phyloP scores from a whole-genome alignment of 2,797 vertebrate genomes.

The Novumbra hubbsi region DNA sequence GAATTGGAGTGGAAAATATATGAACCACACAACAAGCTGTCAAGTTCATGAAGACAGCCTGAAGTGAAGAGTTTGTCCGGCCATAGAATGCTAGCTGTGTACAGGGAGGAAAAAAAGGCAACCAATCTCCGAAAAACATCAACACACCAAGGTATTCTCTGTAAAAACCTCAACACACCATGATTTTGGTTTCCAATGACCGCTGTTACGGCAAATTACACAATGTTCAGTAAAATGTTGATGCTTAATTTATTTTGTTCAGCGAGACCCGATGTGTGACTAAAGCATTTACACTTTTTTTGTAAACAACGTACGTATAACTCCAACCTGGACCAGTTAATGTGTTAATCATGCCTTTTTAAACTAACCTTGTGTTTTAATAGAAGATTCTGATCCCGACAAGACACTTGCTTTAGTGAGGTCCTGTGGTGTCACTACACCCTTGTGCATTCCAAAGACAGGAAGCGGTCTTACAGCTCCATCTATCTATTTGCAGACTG shows the following conservation, averaged over 20 bases:
- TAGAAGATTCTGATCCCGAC: conserved; percentile 10
- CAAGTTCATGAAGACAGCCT: background rate
- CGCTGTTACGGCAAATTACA: no score
- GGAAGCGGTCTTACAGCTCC: conserved; percentile 70
- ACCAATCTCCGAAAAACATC: background rate
- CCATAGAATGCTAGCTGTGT: background rate
- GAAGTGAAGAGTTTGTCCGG: background rate
- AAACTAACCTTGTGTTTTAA: conserved; percentile 7
- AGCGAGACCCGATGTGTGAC: no score
- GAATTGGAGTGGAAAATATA: conserved; percentile 22
- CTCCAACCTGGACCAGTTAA: background rate
- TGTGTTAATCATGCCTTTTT: background rate
- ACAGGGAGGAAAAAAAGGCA: conserved; percentile 13
- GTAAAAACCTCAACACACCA: no score
- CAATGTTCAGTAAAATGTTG: no score
- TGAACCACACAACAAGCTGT: conserved; percentile 17
- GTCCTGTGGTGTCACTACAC: conserved; percentile 60
- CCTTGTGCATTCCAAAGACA: conserved; percentile 41
- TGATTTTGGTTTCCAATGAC: no score
- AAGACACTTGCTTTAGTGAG: conserved; percentile 57
- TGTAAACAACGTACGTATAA: background rate
- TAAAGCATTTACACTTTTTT: no score
- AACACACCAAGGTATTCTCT: background rate
- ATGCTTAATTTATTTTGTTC: no score
- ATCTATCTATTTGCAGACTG: conserved; percentile 29